Conservation (phyloP, 2,888 invertebrate genomes). For the Sesia apiformis region DNA sequence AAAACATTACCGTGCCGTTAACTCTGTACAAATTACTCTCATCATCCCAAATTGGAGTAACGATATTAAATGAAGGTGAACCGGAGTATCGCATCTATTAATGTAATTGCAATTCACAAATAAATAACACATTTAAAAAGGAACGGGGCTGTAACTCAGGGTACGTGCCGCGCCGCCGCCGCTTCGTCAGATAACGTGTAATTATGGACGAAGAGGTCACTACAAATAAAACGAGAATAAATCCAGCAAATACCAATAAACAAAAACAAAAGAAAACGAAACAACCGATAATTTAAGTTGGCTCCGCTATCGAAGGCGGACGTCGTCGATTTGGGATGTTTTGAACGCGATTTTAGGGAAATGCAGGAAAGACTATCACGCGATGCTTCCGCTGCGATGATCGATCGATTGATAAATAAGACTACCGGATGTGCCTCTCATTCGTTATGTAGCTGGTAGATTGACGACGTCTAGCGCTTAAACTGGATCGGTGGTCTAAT, state of each 20-base stretch:
- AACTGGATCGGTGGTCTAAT: conserved; percentile 33
- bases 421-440: conserved; percentile 39
- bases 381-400: conserved; percentile 42
- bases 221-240: conserved; percentile 58
- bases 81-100: conserved; percentile 58
- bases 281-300: conserved; percentile 61
- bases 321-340: conserved; percentile 48
- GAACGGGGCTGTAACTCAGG: conserved; percentile 37
- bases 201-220: conserved; percentile 69
- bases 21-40: conserved; percentile 47
- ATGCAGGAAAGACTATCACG: conserved; percentile 44
- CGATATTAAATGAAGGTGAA: conserved; percentile 71
- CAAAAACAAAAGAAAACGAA: conserved; percentile 66
- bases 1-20: conserved; percentile 19
- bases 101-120: conserved; percentile 67
- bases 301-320: conserved; percentile 47
- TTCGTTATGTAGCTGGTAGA: conserved; percentile 30
- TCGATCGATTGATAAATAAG: conserved; percentile 35
- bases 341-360: conserved; percentile 50
- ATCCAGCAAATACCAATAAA: conserved; percentile 46
- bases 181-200: conserved; percentile 44
- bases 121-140: conserved; percentile 68
- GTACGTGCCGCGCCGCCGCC: conserved; percentile 48
- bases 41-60: conserved; percentile 60
- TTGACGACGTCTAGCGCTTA: conserved; percentile 25